Evolutionary conservation across 2,113 vertebrate species (phyloP), one percentile per base, ranked within the genome.

Genomic region (Coreoperca whiteheadi): DNA sequence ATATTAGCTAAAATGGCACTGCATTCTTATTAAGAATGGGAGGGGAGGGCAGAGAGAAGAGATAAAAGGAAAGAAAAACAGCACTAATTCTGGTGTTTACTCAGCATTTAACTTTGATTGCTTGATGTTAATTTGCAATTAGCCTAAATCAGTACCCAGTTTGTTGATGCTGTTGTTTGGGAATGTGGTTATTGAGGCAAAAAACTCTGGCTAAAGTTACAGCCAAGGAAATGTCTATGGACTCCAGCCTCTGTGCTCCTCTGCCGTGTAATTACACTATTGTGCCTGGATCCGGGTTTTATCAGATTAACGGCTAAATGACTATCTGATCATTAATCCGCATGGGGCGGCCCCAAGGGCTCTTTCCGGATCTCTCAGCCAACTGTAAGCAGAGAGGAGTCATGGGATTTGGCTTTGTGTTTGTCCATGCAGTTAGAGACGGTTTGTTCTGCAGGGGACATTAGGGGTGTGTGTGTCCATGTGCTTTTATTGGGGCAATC

Each of bases 261-360:
- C 66, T 12, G 57, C 74, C 53, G 39, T 80, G 79, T 89, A 89
- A 91, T 94, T 88, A 91, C 76, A 88, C 79, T 67, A 91, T 77
- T 90, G 87, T 83, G 90, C 68, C 85, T 59, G 80, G 80, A 81
- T 92, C 72, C 14, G 73, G 56, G 84, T 61, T 91, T 93, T 76
- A 94, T 92, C 88, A 92, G 92, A 94, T 94, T 95, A 93, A 77
- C 51, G 50, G 81, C 84, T 91, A 90, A 93, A 91, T 92, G 81
- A 87, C 83, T 83, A 94, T 92, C 88, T 90, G 87, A 92, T 92
- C 86, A 91, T 92, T 91, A 92, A 93, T 90, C 85, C 78, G 59
- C 83, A 76, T 16, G 74, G 81, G 83, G 83, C 61, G 7, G 78
- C 70, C 91, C 89, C 83, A 75, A 85, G 87, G 89, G 87, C 82